phyloP scores from a whole-genome alignment of 2,888 invertebrate species.

The Ashinkailepas kermadecensis region DNA sequence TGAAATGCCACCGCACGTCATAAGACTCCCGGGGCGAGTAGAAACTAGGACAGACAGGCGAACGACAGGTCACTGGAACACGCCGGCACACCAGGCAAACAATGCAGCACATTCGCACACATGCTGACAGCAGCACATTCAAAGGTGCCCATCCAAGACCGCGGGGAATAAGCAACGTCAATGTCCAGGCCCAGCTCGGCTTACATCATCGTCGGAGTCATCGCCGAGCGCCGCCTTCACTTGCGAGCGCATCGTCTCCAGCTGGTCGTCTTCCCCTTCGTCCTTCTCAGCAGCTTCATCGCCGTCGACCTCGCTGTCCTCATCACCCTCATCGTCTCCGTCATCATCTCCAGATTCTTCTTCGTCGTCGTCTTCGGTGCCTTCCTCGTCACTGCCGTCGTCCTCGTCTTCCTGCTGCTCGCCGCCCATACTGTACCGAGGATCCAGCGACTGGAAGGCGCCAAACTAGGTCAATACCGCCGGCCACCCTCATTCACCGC shows the following conservation, averaged over 20 bases:
- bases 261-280: conserved; percentile 44
- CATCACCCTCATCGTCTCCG: conserved; percentile 41
- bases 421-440: conserved; percentile 34
- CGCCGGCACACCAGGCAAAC: too few relatives aligned
- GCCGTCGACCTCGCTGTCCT: conserved; percentile 34
- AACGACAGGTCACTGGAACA: too few relatives aligned
- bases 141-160: too few relatives aligned
- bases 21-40: too few relatives aligned
- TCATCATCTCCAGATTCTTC: conserved; percentile 42
- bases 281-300: conserved; percentile 37
- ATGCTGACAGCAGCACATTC: too few relatives aligned
- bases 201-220: conserved; percentile 50
- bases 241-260: conserved; percentile 49
- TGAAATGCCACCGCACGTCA: too few relatives aligned
- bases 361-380: conserved; percentile 41
- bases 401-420: conserved; percentile 37
- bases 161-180: too few relatives aligned
- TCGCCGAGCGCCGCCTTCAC: conserved; percentile 58
- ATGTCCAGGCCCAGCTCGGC: neutral
- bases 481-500: too few relatives aligned
- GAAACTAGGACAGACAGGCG: too few relatives aligned
- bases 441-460: conserved; percentile 26
- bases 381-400: conserved; percentile 42
- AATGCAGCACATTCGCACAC: too few relatives aligned
- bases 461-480: too few relatives aligned